phyloP scores from a whole-genome alignment of 2,797 vertebrate genomes.

The Argya squamiceps region DNA sequence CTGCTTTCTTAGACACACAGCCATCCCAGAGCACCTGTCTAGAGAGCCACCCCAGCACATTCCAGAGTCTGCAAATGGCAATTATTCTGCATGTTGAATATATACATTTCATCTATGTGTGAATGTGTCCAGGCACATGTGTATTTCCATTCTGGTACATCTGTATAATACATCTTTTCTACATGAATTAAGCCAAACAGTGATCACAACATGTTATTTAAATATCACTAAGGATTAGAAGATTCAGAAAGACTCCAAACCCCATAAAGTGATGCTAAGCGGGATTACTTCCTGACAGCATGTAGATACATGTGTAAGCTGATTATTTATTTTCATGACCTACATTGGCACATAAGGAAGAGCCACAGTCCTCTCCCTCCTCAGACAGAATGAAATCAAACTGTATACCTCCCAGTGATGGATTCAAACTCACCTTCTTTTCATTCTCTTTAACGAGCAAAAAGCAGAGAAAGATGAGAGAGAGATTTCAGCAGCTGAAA shows the following conservation, averaged over 20 bases:
- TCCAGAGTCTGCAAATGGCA: background rate
- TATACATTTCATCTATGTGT: background rate
- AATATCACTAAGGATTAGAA: constrained; percentile 60
- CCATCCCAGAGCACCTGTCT: background rate
- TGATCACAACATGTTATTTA: constrained; percentile 58
- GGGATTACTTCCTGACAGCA: constrained; percentile 67
- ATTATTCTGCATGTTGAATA: background rate
- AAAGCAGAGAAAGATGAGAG: constrained; percentile 18
- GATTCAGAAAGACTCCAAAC: constrained; percentile 63
- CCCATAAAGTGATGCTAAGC: constrained; percentile 69
- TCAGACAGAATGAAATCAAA: constrained; percentile 53
- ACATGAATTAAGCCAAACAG: constrained; percentile 24
- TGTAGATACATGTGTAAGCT: constrained; percentile 67
- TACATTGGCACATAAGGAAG: constrained; percentile 32
- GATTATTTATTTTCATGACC: constrained; percentile 69
- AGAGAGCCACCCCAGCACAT: background rate
- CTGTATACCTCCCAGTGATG: background rate
- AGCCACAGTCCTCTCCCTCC: background rate
- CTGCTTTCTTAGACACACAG: background rate
- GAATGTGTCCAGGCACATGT: background rate
- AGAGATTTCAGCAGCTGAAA: constrained; percentile 20
- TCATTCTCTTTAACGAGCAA: background rate
- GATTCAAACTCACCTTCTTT: constrained; percentile 5
- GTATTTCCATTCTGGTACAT: background rate
- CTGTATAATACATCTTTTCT: constrained; percentile 7